Percentiles rank a stretch among this genome's conserved stretches.
Conservation (phyloP, 1,140 invertebrate genomes). For the Campodea augens region DNA sequence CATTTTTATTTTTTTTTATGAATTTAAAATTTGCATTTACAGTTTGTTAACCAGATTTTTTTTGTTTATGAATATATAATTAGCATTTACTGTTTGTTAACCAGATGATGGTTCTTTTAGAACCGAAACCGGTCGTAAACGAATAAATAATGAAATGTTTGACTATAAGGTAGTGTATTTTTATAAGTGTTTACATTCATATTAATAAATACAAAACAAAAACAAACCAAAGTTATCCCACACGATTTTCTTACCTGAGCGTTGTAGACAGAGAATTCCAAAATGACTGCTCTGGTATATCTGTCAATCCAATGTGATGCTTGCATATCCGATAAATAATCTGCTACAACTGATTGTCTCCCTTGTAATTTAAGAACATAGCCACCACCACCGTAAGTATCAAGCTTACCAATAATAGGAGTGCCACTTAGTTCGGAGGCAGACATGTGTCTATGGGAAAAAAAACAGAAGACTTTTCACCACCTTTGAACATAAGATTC, state of each 20-base stretch:
- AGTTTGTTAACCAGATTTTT: too few species aligned
- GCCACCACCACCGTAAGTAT: slow-evolving; percentile 32
- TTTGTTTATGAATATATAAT: too few species aligned
- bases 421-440: slow-evolving; percentile 24
- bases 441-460: slow-evolving; percentile 15
- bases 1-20: too few species aligned
- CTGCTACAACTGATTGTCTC: slow-evolving; percentile 19
- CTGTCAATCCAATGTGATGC: slow-evolving; percentile 31
- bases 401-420: slow-evolving; percentile 26
- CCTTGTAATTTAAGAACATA: slow-evolving; percentile 30
- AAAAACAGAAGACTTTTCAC: not conserved
- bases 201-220: not conserved
- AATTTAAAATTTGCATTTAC: too few species aligned
- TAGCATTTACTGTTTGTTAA: not conserved
- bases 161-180: too few species aligned
- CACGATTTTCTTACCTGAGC: slow-evolving; percentile 22
- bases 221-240: slow-evolving; percentile 6
- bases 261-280: slow-evolving; percentile 37
- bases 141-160: too few species aligned
- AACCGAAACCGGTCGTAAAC: too few species aligned
- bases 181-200: too few species aligned
- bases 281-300: slow-evolving; percentile 32
- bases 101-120: too few species aligned
- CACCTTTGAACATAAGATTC: too few species aligned
- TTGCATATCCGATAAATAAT: slow-evolving; percentile 22